phyloP scores from a whole-genome alignment of 2,888 invertebrate genomes.

The Lepidochitona cinerea region DNA sequence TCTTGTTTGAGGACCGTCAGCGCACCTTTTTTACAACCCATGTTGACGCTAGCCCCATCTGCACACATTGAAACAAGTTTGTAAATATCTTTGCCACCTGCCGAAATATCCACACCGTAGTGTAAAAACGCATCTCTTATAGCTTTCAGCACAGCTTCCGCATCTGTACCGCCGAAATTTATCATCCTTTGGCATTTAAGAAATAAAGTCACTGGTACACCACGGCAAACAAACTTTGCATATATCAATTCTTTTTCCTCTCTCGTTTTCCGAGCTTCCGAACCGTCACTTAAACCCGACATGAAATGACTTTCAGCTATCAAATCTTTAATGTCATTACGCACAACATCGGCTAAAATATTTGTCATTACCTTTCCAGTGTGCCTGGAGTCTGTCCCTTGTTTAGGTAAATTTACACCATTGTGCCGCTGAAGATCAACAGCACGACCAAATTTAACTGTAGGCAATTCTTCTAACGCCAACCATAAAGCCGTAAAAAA shows the following conservation, averaged over 20 bases:
- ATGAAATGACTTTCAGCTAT: not conserved
- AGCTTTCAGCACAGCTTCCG: not conserved
- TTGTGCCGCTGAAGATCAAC: not conserved
- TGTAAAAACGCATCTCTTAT: not conserved
- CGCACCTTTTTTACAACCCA: not conserved
- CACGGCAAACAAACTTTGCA: not conserved
- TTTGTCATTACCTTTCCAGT: not conserved
- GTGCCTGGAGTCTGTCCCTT: not conserved
- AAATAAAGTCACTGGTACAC: not conserved
- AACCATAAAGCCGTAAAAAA: not conserved
- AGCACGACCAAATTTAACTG: not conserved
- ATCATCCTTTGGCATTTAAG: not conserved
- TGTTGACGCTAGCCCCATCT: not conserved
- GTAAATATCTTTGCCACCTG: not conserved
- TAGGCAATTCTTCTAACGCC: not conserved
- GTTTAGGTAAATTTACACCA: not conserved
- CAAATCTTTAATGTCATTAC: not conserved
- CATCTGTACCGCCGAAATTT: not conserved
- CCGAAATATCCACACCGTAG: not conserved
- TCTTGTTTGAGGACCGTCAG: not conserved
- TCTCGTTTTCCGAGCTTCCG: not conserved
- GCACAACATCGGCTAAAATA: not conserved
- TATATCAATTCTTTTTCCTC: slow-evolving; percentile 1
- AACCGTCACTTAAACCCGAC: not conserved
- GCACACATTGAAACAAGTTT: slow-evolving; percentile 3